These are phyloP conservation scores for Melieria picta DNA, from an alignment of 2,888 invertebrate genomes.

Conservation along the genomic window DNA sequence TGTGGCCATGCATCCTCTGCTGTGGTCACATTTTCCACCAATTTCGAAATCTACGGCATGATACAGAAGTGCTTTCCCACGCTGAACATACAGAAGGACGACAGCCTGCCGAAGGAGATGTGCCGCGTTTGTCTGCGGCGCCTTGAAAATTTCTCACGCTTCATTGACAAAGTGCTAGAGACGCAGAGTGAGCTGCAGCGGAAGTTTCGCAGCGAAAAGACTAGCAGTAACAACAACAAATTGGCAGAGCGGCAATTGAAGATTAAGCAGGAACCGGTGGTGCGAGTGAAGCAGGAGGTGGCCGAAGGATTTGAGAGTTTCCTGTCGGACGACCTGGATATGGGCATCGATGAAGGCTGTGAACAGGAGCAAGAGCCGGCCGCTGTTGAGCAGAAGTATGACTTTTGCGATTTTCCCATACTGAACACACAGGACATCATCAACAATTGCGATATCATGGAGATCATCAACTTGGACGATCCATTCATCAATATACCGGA, in stretches of 20 bases:
- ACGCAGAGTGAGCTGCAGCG: conserved; percentile 60
- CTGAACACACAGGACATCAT: conserved; percentile 62
- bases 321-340: conserved; percentile 55
- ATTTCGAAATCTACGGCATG: conserved; percentile 62
- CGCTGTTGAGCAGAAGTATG: conserved; percentile 60
- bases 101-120: conserved; percentile 60
- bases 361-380: conserved; percentile 50
- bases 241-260: conserved; percentile 47
- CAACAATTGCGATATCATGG: conserved; percentile 66
- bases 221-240: conserved; percentile 33
- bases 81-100: conserved; percentile 62
- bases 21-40: conserved; percentile 58
- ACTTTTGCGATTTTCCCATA: conserved; percentile 61
- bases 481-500: conserved; percentile 64
- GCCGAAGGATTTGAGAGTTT: conserved; percentile 59
- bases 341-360: conserved; percentile 48
- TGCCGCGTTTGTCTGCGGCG: conserved; percentile 57
- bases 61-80: conserved; percentile 65
- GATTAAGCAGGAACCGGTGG: conserved; percentile 64
- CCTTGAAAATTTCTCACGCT: conserved; percentile 59
- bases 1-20: conserved; percentile 55
- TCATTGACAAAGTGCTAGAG: conserved; percentile 62
- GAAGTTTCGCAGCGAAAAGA: conserved; percentile 51
- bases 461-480: conserved; percentile 64
- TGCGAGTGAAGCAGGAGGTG: conserved; percentile 64